A percentile compares a stretch with the other conserved stretches of the same genome.
Evolutionary conservation across 2,888 invertebrate species (phyloP).

Genomic region (Deroplatys truncata): DNA sequence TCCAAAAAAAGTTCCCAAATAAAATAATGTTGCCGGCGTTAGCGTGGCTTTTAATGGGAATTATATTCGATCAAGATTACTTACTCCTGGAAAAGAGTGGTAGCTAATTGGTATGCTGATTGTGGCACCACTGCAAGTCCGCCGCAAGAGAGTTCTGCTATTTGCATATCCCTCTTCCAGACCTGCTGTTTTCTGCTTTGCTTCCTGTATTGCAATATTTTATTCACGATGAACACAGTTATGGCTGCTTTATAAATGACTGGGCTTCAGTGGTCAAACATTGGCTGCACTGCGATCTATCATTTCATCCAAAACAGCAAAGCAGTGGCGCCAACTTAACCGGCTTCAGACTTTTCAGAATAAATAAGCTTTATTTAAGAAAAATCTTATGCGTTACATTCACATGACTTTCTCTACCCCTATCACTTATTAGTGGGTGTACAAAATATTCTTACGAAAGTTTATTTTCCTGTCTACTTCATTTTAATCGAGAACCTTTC

Average conservation of each 20-base stretch:
- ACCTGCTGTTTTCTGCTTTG: not conserved
- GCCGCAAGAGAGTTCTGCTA: not conserved
- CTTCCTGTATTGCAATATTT: not conserved
- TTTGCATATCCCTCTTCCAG: not conserved
- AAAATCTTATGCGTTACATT: too few relatives aligned
- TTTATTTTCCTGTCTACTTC: too few relatives aligned
- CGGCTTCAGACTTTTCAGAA: too few relatives aligned
- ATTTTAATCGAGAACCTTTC: too few relatives aligned
- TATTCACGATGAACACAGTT: not conserved
- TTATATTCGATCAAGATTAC: not conserved
- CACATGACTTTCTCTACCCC: too few relatives aligned
- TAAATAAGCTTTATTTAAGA: too few relatives aligned
- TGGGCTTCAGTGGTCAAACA: not conserved
- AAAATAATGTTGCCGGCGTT: not conserved
- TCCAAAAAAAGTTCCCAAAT: not conserved
- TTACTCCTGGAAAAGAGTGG: not conserved
- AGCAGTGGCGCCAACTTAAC: too few relatives aligned
- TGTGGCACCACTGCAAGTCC: not conserved
- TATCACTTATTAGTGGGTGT: too few relatives aligned
- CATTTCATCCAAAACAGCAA: too few relatives aligned
- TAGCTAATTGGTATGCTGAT: constrained; percentile 3
- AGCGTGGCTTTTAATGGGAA: constrained; percentile 2
- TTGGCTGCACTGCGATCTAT: not conserved
- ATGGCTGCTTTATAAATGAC: not conserved
- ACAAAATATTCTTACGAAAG: too few relatives aligned